phyloP scores from a whole-genome alignment of 2,888 invertebrate genomes.

The Euphydryas editha region DNA sequence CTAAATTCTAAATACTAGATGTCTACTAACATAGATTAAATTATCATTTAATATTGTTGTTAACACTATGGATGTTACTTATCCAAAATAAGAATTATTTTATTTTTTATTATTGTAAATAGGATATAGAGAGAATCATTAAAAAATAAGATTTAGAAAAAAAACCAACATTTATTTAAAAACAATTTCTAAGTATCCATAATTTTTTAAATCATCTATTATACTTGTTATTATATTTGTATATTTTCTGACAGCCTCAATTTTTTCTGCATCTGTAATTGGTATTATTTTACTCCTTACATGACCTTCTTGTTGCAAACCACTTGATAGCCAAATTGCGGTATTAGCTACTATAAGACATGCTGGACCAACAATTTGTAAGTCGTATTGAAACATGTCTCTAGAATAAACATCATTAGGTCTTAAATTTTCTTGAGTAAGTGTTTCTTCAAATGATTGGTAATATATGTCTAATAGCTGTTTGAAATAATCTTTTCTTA shows the following conservation, averaged over 20 bases:
- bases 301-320: conserved; percentile 73
- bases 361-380: conserved; percentile 63
- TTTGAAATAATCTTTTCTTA: conserved; percentile 54
- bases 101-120: no score
- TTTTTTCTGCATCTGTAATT: conserved; percentile 55
- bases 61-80: no score
- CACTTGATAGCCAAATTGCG: conserved; percentile 69
- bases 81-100: no score
- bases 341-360: conserved; percentile 72
- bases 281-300: conserved; percentile 64
- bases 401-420: conserved; percentile 55
- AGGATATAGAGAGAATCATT: background rate
- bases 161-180: background rate
- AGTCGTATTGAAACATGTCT: conserved; percentile 59
- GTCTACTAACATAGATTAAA: no score
- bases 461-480: conserved; percentile 63
- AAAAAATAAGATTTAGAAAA: background rate
- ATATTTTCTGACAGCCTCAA: conserved; percentile 56
- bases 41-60: no score
- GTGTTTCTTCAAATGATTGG: conserved; percentile 51
- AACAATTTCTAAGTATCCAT: conserved; percentile 53
- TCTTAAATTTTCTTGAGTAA: conserved; percentile 50
- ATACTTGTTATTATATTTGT: conserved; percentile 59
- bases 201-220: conserved; percentile 62
- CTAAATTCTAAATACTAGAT: no score